phyloP scores from a whole-genome alignment of 2,113 vertebrate species.

The Sarotherodon lohbergeri region DNA sequence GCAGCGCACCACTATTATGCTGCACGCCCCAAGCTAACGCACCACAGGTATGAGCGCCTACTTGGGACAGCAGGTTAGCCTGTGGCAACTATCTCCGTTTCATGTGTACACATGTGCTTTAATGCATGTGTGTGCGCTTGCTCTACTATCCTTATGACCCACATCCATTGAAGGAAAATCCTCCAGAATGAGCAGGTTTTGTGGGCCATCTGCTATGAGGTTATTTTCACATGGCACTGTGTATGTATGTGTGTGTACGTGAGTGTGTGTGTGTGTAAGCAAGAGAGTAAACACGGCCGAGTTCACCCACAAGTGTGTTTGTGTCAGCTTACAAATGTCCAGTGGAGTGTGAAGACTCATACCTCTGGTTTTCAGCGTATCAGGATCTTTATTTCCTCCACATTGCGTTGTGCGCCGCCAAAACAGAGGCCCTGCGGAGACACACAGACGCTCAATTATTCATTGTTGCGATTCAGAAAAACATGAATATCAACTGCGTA shows the following conservation, averaged over 20 bases:
- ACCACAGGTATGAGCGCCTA: neutral
- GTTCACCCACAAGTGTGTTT: neutral
- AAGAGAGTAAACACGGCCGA: neutral
- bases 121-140: neutral
- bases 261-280: neutral
- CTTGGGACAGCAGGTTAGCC: neutral
- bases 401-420: conserved; percentile 54
- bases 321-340: neutral
- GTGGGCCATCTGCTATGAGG: neutral
- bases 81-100: neutral
- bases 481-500: conserved; percentile 30
- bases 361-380: conserved; percentile 61
- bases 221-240: neutral
- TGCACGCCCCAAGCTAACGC: neutral
- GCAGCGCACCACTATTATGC: neutral
- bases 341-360: neutral
- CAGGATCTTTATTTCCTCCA: conserved; percentile 66
- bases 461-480: conserved; percentile 41
- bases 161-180: neutral
- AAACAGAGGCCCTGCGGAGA: conserved; percentile 60
- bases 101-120: neutral
- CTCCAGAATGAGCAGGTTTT: neutral
- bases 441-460: conserved; percentile 60
- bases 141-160: neutral
- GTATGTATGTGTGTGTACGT: neutral